A percentile compares a stretch with the other conserved stretches of the same genome.
Evolutionary conservation across 2,888 invertebrate genomes (phyloP).

Genomic region (Cosmia trapezina): DNA sequence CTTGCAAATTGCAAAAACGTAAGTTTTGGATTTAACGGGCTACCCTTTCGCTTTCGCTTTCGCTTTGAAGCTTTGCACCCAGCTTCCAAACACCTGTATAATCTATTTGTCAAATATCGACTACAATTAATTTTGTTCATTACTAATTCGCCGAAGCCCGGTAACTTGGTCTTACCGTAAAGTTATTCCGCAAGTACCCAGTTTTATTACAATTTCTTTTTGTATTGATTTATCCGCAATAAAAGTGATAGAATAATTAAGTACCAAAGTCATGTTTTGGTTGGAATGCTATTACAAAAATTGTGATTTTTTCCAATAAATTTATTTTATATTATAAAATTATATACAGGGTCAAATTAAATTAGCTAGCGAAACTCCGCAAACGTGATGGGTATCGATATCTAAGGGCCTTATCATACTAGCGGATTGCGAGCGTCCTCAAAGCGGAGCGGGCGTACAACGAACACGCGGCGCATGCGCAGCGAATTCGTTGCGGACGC

Average conservation of each 20-base stretch:
- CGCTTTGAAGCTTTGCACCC: too few species aligned
- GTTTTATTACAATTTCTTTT: conserved; percentile 50
- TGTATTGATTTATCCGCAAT: conserved; percentile 30
- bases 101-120: neutral
- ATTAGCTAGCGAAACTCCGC: too few species aligned
- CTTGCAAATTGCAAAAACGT: too few species aligned
- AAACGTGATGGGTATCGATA: too few species aligned
- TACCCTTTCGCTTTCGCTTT: too few species aligned
- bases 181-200: conserved; percentile 20
- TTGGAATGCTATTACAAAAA: conserved; percentile 55
- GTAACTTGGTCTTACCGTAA: conserved; percentile 1
- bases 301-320: conserved; percentile 62
- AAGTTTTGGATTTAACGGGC: too few species aligned
- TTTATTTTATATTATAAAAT: conserved; percentile 45
- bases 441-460: neutral
- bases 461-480: neutral
- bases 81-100: too few species aligned
- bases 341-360: conserved; percentile 12
- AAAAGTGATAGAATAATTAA: conserved; percentile 52
- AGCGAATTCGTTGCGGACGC: neutral
- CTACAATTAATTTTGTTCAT: conserved; percentile 11
- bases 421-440: neutral
- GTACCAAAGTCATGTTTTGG: conserved; percentile 66
- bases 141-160: neutral
- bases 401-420: neutral